phyloP scores from a whole-genome alignment of 2,797 vertebrate species.

The Pseudochromis fuscus region DNA sequence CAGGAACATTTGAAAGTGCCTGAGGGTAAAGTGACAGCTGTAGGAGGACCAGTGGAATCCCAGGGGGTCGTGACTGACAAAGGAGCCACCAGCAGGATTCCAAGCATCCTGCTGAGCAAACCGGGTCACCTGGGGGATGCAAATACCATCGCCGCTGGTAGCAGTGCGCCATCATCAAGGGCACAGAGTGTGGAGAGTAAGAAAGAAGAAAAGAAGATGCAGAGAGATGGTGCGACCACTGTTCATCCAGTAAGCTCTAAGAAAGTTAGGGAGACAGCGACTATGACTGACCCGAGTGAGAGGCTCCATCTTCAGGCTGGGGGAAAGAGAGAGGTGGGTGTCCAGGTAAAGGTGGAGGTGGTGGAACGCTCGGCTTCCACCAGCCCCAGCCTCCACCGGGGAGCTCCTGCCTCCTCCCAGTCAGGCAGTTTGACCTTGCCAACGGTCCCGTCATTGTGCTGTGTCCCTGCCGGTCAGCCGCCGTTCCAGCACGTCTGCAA shows the following conservation, averaged over 20 bases:
- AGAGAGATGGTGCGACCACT: background rate
- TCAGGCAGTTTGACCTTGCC: constrained; percentile 21
- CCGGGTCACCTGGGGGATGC: constrained; percentile 8
- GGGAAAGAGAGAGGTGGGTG: constrained; percentile 83
- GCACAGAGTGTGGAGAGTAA: background rate
- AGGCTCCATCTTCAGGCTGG: constrained; percentile 11
- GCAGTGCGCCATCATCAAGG: background rate
- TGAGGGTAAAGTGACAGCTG: constrained; percentile 13
- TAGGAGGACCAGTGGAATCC: background rate
- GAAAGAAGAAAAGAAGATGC: background rate
- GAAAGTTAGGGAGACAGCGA: constrained; percentile 82
- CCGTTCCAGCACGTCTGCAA: constrained; percentile 68
- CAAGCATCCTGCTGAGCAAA: constrained; percentile 9
- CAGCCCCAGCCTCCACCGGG: constrained; percentile 83
- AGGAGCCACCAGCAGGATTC: constrained; percentile 6
- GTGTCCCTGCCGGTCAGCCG: constrained; percentile 26
- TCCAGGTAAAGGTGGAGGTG: constrained; percentile 86
- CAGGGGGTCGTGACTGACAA: constrained; percentile 14
- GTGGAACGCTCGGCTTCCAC: constrained; percentile 84
- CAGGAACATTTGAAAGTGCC: constrained; percentile 9
- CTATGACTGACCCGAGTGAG: constrained; percentile 82
- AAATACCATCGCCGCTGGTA: background rate
- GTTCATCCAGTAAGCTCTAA: constrained; percentile 43
- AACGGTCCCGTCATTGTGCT: constrained; percentile 41
- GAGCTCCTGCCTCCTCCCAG: constrained; percentile 31